Percentiles rank a stretch among this genome's conserved stretches.
Evolutionary conservation across 1,140 invertebrate species (phyloP).

Genomic region (Diploscapter pachys): DNA sequence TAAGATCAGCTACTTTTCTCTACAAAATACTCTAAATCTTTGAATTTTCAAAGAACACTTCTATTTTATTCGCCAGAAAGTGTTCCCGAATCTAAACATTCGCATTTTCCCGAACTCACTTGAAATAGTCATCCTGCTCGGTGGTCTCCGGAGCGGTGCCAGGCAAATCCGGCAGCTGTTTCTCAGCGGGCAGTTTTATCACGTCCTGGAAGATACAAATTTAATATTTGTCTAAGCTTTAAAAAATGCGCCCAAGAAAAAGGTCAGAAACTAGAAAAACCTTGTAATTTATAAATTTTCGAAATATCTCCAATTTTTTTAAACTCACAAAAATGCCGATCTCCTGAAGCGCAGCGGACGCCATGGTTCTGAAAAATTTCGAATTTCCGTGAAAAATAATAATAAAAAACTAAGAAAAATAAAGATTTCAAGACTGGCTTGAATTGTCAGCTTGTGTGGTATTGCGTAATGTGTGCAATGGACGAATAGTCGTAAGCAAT

Average conservation of each 20-base stretch:
- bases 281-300: no score
- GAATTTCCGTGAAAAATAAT: background rate
- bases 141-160: background rate
- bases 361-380: background rate
- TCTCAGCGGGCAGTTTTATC: background rate
- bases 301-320: background rate
- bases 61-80: no score
- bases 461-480: background rate
- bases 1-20: background rate
- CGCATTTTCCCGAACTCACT: background rate
- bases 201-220: no score
- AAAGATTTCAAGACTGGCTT: background rate
- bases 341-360: constrained; percentile 9
- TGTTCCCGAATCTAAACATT: no score
- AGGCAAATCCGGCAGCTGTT: background rate
- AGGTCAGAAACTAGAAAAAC: background rate
- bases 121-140: constrained; percentile 13
- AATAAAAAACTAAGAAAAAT: background rate
- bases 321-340: constrained; percentile 11
- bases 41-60: background rate
- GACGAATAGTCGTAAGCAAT: no score
- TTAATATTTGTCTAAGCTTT: background rate
- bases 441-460: background rate
- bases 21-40: background rate
- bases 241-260: background rate